Conservation (phyloP, 2,797 vertebrate genomes). For the Sebastolobus altivelis region DNA sequence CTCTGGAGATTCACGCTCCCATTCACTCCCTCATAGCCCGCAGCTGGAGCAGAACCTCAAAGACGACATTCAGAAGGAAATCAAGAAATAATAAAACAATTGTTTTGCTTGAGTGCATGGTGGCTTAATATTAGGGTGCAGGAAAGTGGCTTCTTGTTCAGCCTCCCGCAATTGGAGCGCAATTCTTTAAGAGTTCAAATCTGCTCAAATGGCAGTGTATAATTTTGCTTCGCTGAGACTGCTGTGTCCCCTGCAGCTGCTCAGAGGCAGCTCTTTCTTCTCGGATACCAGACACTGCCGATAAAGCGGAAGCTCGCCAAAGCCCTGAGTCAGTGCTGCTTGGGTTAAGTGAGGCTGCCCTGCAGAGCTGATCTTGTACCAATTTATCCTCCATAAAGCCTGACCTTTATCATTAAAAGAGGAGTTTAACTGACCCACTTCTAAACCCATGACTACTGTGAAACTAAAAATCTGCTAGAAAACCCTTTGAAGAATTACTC, state of each 20-base stretch:
- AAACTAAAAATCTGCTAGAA: slow-evolving; percentile 40
- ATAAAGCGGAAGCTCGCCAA: slow-evolving; percentile 53
- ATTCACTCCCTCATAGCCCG: slow-evolving; percentile 61
- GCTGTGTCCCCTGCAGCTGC: slow-evolving; percentile 38
- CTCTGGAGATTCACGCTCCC: slow-evolving; percentile 72
- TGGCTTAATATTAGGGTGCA: slow-evolving; percentile 61
- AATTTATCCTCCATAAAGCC: slow-evolving; percentile 60
- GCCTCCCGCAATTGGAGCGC: slow-evolving; percentile 29
- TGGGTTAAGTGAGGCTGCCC: slow-evolving; percentile 50
- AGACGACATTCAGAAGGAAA: slow-evolving; percentile 66
- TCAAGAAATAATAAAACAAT: slow-evolving; percentile 70
- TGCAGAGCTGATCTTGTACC: slow-evolving; percentile 57
- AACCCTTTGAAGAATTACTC: slow-evolving; percentile 30
- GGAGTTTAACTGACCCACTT: slow-evolving; percentile 54
- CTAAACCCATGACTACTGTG: slow-evolving; percentile 23
- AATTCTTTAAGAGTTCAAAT: slow-evolving; percentile 57
- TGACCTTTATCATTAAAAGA: slow-evolving; percentile 64
- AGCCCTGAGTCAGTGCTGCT: slow-evolving; percentile 57
- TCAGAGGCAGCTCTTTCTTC: slow-evolving; percentile 40
- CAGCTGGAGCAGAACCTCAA: slow-evolving; percentile 68
- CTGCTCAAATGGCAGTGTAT: slow-evolving; percentile 43
- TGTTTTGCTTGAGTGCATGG: slow-evolving; percentile 64
- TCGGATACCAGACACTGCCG: slow-evolving; percentile 47
- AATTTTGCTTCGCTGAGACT: slow-evolving; percentile 42
- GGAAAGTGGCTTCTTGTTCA: slow-evolving; percentile 47